Conservation (phyloP, 2,113 vertebrate species). For the Scatophagus argus region DNA sequence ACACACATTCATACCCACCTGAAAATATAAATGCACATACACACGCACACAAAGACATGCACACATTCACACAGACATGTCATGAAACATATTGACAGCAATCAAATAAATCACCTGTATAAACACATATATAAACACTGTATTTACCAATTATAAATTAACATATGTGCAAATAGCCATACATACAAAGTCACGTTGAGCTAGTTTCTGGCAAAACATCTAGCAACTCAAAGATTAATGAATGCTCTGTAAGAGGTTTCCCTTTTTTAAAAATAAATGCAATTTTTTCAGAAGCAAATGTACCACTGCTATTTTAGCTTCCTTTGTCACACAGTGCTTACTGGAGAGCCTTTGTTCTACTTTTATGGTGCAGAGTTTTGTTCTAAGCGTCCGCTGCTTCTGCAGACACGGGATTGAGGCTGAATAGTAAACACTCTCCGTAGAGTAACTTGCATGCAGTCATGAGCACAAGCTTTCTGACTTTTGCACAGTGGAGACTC, state of each 20-base stretch:
- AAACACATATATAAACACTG: constrained; percentile 42
- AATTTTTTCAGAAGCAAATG: constrained; percentile 34
- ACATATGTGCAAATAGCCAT: constrained; percentile 75
- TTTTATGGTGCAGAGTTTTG: constrained; percentile 43
- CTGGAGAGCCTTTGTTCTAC: constrained; percentile 47
- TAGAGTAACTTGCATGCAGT: constrained; percentile 12
- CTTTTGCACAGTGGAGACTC: neutral
- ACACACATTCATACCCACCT: constrained; percentile 41
- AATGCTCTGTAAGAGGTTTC: constrained; percentile 11
- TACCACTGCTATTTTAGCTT: constrained; percentile 35
- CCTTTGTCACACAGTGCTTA: constrained; percentile 13
- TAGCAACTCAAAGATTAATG: constrained; percentile 33
- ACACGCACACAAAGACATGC: no score
- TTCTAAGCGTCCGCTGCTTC: constrained; percentile 37
- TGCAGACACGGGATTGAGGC: constrained; percentile 6
- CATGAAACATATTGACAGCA: constrained; percentile 45
- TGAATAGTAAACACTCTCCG: constrained; percentile 28
- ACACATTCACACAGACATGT: constrained; percentile 2
- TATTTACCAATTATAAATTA: constrained; percentile 76
- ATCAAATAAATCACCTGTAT: constrained; percentile 67
- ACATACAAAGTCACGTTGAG: constrained; percentile 63
- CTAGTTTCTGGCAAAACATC: constrained; percentile 37
- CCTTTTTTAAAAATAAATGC: constrained; percentile 13
- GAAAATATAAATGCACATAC: constrained; percentile 8
- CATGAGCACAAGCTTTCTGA: neutral